Percentiles rank a stretch among this genome's conserved stretches.
phyloP scores from a whole-genome alignment of 35 echinoderm and acorn worm species.

The Amphiura filiformis region DNA sequence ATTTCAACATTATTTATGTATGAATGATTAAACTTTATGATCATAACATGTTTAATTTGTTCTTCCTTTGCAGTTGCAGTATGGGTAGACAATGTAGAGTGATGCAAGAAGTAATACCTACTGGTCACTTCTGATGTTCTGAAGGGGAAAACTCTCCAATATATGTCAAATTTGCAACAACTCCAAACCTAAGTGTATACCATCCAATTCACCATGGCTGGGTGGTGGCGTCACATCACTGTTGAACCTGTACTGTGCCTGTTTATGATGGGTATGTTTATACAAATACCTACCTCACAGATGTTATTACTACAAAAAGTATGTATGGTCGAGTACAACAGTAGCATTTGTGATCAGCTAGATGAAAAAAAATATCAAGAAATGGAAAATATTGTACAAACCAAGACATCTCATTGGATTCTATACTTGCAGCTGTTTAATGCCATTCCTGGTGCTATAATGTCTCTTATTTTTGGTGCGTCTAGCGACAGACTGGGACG shows the following conservation, averaged over 20 bases:
- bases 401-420: conserved; percentile 59
- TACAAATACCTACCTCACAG: conserved; percentile 52
- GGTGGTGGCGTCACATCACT: neutral
- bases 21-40: too few species aligned
- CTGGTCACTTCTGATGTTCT: too few species aligned
- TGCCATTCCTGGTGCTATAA: conserved; percentile 50
- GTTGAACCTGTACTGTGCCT: conserved; percentile 73
- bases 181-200: too few species aligned
- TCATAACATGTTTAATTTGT: too few species aligned
- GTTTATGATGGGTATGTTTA: conserved; percentile 61
- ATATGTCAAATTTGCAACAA: too few species aligned
- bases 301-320: conserved; percentile 66
- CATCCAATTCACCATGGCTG: neutral
- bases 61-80: too few species aligned
- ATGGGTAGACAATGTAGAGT: too few species aligned
- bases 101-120: too few species aligned
- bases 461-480: conserved; percentile 49
- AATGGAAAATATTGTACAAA: conserved; percentile 50
- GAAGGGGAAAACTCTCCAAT: too few species aligned
- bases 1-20: too few species aligned
- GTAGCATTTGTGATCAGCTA: conserved; percentile 46
- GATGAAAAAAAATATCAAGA: neutral
- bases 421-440: conserved; percentile 43
- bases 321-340: conserved; percentile 17
- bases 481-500: conserved; percentile 63